Evolutionary conservation across 2,888 invertebrate genomes (phyloP).

Genomic region (Strigamia transsilvanica): DNA sequence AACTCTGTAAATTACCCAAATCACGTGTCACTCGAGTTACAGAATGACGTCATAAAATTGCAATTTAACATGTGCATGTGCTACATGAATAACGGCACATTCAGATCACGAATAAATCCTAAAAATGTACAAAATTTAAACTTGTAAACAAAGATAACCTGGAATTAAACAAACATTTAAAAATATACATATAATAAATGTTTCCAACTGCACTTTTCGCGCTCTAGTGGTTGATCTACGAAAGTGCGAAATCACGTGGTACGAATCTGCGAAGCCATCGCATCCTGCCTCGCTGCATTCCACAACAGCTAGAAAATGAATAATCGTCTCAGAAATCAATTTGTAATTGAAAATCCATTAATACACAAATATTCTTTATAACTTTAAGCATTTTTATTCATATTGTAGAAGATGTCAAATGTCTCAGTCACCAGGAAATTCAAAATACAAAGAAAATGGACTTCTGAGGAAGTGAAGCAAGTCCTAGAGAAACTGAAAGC

Average conservation of each 20-base stretch:
- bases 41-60: no score
- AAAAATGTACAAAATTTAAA: background rate
- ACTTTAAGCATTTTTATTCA: background rate
- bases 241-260: conserved; percentile 1
- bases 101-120: no score
- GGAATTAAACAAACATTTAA: no score
- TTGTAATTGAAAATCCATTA: background rate
- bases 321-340: background rate
- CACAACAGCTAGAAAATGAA: background rate
- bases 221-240: background rate
- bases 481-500: background rate
- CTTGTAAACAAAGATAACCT: background rate
- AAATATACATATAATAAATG: no score
- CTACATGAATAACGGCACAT: no score
- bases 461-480: background rate
- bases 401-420: background rate
- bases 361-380: background rate
- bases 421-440: background rate
- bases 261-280: background rate
- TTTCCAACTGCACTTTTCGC: no score
- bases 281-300: no score
- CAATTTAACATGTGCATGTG: no score
- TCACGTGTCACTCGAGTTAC: no score
- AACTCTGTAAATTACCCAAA: no score
- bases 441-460: background rate